phyloP scores from a whole-genome alignment of 2,797 vertebrate species.

The Bryconaethiops microstoma region DNA sequence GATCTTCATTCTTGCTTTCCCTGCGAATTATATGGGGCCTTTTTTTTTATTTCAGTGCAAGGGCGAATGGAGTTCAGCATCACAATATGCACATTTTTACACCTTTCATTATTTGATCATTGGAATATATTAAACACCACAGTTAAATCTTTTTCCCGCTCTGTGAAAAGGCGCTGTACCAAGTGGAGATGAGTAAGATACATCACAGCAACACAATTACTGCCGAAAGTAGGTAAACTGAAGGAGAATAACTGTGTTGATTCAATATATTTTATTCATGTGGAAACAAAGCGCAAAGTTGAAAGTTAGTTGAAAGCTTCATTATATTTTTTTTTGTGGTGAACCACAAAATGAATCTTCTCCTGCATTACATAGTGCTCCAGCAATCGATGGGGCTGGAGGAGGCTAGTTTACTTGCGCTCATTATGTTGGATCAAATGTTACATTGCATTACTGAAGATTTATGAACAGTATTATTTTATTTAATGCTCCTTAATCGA shows the following conservation, averaged over 20 bases:
- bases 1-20: constrained; percentile 39
- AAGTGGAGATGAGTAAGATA: background rate
- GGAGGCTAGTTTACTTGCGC: background rate
- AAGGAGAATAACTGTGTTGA: background rate
- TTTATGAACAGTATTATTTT: background rate
- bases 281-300: background rate
- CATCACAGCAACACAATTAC: background rate
- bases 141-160: background rate
- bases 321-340: background rate
- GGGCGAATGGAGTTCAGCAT: background rate
- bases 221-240: background rate
- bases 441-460: background rate
- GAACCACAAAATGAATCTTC: background rate
- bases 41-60: constrained; percentile 6
- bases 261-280: background rate
- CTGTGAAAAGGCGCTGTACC: background rate
- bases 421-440: too few relatives aligned
- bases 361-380: background rate
- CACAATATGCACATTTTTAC: background rate
- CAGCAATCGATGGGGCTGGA: background rate
- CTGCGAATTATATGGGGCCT: background rate
- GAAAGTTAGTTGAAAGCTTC: background rate
- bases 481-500: too few relatives aligned
- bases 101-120: constrained; percentile 4
- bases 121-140: background rate